phyloP scores from a whole-genome alignment of 2,113 vertebrate species.

The Cathartes aura region DNA sequence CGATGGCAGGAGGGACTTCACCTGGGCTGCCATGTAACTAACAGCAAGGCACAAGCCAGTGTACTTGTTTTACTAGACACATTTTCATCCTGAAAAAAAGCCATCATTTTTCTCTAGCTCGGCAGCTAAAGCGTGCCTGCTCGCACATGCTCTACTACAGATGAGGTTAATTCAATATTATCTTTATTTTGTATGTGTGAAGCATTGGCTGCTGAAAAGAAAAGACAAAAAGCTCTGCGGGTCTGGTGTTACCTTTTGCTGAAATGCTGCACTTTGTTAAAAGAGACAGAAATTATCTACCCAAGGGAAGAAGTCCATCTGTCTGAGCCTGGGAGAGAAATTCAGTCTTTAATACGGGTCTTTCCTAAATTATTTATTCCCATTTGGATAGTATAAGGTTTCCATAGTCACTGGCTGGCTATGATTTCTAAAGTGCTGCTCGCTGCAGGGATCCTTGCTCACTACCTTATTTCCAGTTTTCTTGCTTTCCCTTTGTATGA shows the following conservation, averaged over 20 bases:
- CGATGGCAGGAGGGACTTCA: not conserved
- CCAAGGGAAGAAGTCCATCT: not conserved
- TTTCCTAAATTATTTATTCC: slow-evolving; percentile 40
- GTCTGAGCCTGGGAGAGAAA: slow-evolving; percentile 1
- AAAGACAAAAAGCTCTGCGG: not conserved
- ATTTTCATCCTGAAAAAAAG: not conserved
- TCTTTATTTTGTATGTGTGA: not conserved
- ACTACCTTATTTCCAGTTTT: not conserved
- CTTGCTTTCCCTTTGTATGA: not conserved
- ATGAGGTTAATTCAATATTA: slow-evolving; percentile 2
- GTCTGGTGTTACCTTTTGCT: not conserved
- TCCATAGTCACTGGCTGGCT: not conserved
- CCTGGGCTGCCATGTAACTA: not conserved
- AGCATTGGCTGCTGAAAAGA: not conserved
- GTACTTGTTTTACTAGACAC: not conserved
- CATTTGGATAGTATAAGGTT: not conserved
- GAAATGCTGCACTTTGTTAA: not conserved
- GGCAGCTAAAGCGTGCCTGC: not conserved
- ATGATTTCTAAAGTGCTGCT: not conserved
- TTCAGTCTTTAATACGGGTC: not conserved
- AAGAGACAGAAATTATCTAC: not conserved
- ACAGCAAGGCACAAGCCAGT: not conserved
- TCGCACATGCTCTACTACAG: not conserved
- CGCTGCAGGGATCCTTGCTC: not conserved
- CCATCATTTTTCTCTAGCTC: not conserved